A percentile compares a stretch with the other conserved stretches of the same genome.
phyloP scores from a whole-genome alignment of 2,113 vertebrate genomes.

The Colaptes auratus region DNA sequence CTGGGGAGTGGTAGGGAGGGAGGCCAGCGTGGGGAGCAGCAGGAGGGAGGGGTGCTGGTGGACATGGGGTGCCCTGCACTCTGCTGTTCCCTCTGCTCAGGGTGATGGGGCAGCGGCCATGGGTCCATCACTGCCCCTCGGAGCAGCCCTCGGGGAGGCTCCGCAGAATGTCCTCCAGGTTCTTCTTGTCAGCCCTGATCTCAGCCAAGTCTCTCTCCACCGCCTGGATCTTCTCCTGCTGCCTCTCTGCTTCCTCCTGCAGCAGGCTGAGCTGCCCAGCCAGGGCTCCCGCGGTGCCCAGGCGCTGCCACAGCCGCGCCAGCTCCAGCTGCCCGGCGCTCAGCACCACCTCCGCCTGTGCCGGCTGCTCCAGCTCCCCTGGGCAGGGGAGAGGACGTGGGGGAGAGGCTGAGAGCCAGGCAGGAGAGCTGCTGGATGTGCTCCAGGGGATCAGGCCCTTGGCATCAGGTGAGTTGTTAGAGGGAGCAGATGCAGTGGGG shows the following conservation, averaged over 20 bases:
- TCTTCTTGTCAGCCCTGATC: constrained; percentile 84
- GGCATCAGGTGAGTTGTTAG: not conserved
- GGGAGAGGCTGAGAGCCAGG: not conserved
- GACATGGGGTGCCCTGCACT: not conserved
- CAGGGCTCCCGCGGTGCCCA: constrained; percentile 71
- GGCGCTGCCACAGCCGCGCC: constrained; percentile 73
- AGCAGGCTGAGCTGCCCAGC: constrained; percentile 80
- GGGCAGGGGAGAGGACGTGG: not conserved
- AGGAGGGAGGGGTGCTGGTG: not conserved
- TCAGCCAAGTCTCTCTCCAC: constrained; percentile 84
- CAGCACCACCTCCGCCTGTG: constrained; percentile 64
- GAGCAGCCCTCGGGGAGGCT: constrained; percentile 85
- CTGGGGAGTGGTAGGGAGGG: not conserved
- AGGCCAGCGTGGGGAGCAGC: not conserved
- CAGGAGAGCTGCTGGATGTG: not conserved
- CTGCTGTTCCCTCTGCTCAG: not conserved
- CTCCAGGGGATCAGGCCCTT: not conserved
- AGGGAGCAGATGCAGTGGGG: not conserved
- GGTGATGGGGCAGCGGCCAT: not conserved
- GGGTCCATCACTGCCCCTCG: constrained; percentile 24
- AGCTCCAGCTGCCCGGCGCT: constrained; percentile 77
- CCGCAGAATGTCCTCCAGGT: constrained; percentile 86
- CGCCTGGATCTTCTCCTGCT: constrained; percentile 76
- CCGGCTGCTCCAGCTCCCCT: constrained; percentile 27
- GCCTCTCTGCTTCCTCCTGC: constrained; percentile 77